Conservation (phyloP, 2,888 invertebrate species). For the Chromoteleia sp. region DNA sequence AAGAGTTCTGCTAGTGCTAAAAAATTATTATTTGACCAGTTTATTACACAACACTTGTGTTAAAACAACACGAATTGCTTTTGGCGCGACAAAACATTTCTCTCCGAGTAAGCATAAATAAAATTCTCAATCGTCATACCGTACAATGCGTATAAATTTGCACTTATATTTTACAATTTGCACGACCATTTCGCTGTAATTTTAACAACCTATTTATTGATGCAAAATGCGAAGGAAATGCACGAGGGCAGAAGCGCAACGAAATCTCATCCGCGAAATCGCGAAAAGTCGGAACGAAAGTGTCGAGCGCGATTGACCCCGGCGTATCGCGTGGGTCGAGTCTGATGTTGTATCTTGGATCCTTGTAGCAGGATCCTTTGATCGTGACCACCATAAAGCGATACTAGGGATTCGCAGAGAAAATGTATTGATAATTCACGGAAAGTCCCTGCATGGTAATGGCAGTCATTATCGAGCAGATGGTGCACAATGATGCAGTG, state of each 20-base stretch:
- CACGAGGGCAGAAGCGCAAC: neutral
- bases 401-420: conserved; percentile 71
- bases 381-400: conserved; percentile 60
- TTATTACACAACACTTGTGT: too few relatives aligned
- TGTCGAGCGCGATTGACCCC: conserved; percentile 21
- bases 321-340: conserved; percentile 25
- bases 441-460: conserved; percentile 82
- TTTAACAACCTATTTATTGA: too few relatives aligned
- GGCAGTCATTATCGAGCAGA: conserved; percentile 84
- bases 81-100: too few relatives aligned
- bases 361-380: conserved; percentile 57
- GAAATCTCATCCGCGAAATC: neutral
- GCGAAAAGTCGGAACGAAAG: conserved; percentile 14
- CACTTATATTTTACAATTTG: too few relatives aligned
- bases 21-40: too few relatives aligned
- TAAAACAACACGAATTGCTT: too few relatives aligned
- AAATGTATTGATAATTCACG: conserved; percentile 83
- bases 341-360: conserved; percentile 47
- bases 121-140: too few relatives aligned
- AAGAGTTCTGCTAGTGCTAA: too few relatives aligned
- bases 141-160: too few relatives aligned
- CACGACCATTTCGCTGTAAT: too few relatives aligned
- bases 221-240: neutral
- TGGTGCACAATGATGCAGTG: conserved; percentile 84
- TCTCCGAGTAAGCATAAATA: too few relatives aligned